Conservation (phyloP, 2,888 invertebrate species). For the Spodoptera exigua region DNA sequence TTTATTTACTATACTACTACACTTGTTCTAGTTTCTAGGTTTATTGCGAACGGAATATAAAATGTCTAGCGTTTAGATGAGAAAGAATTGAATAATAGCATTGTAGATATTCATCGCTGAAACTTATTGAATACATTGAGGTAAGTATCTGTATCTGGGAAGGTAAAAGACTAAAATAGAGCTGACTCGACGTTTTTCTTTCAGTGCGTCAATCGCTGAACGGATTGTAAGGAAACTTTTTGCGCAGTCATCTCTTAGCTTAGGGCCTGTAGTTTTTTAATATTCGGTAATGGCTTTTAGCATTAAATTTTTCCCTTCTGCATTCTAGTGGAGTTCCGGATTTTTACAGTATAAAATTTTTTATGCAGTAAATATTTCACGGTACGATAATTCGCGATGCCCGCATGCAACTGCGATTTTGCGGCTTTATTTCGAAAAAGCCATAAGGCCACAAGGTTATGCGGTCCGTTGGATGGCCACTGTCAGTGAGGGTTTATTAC, state of each 20-base stretch:
- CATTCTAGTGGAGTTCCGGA: neutral
- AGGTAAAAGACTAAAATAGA: slow-evolving; percentile 19
- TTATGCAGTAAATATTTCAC: slow-evolving; percentile 5
- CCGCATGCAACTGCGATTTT: slow-evolving; percentile 21
- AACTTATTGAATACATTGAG: slow-evolving; percentile 38
- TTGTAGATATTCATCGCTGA: slow-evolving; percentile 25
- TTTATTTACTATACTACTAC: neutral
- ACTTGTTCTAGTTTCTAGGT: neutral
- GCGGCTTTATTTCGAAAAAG: slow-evolving; percentile 20
- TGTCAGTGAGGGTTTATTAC: slow-evolving; percentile 6
- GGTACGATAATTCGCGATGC: slow-evolving; percentile 17
- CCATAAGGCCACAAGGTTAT: slow-evolving; percentile 16
- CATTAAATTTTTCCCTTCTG: slow-evolving; percentile 12
- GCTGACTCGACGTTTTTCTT: slow-evolving; percentile 44
- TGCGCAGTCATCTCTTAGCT: slow-evolving; percentile 42
- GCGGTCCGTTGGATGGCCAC: slow-evolving; percentile 27
- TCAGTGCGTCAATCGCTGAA: slow-evolving; percentile 28
- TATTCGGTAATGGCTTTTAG: slow-evolving; percentile 42
- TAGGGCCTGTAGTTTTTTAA: slow-evolving; percentile 32
- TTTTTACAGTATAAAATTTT: slow-evolving; percentile 10
- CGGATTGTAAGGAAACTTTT: slow-evolving; percentile 36
- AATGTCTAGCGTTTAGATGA: slow-evolving; percentile 7
- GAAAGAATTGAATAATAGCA: slow-evolving; percentile 12
- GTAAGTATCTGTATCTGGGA: slow-evolving; percentile 1
- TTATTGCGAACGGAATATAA: slow-evolving; percentile 4